These are phyloP conservation scores for Onychorhynchus coronatus DNA, from an alignment of 2,113 vertebrate genomes.

Conservation along the genomic window DNA sequence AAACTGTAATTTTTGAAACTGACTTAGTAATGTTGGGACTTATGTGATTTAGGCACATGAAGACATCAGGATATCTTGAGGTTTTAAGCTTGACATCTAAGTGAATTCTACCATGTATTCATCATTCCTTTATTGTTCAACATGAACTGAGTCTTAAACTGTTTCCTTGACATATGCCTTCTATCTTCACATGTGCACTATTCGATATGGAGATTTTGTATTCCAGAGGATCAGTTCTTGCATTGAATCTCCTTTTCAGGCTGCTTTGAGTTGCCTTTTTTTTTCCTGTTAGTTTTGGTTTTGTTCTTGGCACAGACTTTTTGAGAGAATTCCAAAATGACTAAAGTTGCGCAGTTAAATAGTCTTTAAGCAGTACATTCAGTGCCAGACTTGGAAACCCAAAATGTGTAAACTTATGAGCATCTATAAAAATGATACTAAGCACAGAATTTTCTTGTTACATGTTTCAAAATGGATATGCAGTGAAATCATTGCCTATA, in stretches of 20 bases:
- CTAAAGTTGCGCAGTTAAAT: neutral
- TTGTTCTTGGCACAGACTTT: neutral
- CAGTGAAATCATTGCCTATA: neutral
- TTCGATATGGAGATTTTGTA: neutral
- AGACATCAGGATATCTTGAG: neutral
- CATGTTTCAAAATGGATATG: neutral
- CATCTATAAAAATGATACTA: neutral
- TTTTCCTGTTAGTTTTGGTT: neutral
- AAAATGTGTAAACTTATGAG: neutral
- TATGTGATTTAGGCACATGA: neutral
- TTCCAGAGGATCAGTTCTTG: neutral
- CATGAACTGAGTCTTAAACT: neutral
- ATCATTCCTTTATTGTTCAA: neutral
- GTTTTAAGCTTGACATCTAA: neutral
- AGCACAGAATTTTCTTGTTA: neutral
- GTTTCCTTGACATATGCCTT: neutral
- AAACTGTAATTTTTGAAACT: neutral
- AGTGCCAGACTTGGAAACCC: neutral
- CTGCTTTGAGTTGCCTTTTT: neutral
- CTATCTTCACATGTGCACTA: neutral
- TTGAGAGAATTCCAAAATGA: neutral
- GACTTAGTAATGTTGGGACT: neutral
- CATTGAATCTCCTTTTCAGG: neutral
- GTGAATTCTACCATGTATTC: neutral
- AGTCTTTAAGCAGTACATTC: neutral